Base-by-base conservation (phyloP, 2,797 vertebrate species). In the Emydoidea blandingii region DNA sequence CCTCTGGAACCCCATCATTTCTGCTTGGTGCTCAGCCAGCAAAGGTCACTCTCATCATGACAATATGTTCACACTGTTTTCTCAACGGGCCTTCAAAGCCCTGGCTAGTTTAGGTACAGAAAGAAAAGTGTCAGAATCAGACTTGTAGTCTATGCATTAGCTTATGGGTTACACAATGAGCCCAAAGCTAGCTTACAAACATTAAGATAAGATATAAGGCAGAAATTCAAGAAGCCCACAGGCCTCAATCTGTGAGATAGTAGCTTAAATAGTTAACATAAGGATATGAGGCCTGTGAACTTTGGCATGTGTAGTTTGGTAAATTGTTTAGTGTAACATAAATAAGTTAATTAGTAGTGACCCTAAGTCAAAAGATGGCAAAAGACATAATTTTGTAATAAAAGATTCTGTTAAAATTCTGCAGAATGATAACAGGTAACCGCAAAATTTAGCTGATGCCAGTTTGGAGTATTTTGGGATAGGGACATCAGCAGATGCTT, bases 31-130 rank as follows among this genome's bases (percentile, higher is more conserved):
- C 54, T 74, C 54, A 87, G 81, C 41, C 41, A 93, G n/a, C 27
- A 88, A 94, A 96, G 7, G 88, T 92, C 44, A 79, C 79, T 82
- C 86, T 81, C 62, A 83, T 76, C 49, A 59, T 91, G 59, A 83
- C 16, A 59, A 87, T 41, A 57, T 57, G 27, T 47, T 27, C 2
- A 0, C 11, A 56, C 3, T 8, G 9, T 93, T 94, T 34, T 54
- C 47, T 91, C n/a, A 34, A 53, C 18, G 72, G 27, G 54, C 57
- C 50, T 89, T 84, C 88, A 54, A 52, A 79, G 52, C 41, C 62
- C 18, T 12, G 6, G 6, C 41, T 80, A 76, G 34, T 9, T 4
- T 21, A 81, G 34, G 11, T 37, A 57, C 59, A 91, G 62, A 88
- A 89, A 94, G 31, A 52, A 88, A 50, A 62, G 79, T 74, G 57